Evolutionary conservation across 2,888 invertebrate genomes (phyloP).

Genomic region (Oscheius sp.): DNA sequence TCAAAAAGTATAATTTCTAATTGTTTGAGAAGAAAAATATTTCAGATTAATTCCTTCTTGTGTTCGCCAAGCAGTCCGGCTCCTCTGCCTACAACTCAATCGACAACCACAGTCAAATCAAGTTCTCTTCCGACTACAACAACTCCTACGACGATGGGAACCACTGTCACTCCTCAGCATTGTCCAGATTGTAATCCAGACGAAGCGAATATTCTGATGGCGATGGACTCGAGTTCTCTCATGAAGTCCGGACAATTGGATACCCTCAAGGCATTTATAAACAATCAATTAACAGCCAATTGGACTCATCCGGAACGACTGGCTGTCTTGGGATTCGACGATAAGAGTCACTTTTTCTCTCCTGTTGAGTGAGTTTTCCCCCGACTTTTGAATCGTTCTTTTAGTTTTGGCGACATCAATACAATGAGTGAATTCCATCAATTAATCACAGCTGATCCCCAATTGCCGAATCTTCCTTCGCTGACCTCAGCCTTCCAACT

Average conservation of each 20-base stretch:
- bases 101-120: not conserved
- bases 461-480: constrained; percentile 1
- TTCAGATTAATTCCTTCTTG: constrained; percentile 12
- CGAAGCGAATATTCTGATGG: constrained; percentile 33
- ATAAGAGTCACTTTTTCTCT: not conserved
- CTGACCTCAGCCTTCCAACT: constrained; percentile 23
- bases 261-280: constrained; percentile 5
- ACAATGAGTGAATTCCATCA: constrained; percentile 3
- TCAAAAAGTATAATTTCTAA: not conserved
- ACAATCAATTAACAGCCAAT: not conserved
- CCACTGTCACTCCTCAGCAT: not conserved
- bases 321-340: constrained; percentile 33
- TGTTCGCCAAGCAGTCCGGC: not conserved
- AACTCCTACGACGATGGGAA: not conserved
- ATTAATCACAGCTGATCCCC: not conserved
- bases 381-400: not conserved
- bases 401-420: constrained; percentile 17
- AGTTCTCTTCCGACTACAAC: not conserved
- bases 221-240: constrained; percentile 32
- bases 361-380: constrained; percentile 11
- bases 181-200: constrained; percentile 43
- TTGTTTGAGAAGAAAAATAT: not conserved
- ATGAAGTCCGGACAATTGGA: constrained; percentile 4
- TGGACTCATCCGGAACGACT: constrained; percentile 44
- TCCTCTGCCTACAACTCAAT: not conserved